Conservation (phyloP, 2,797 vertebrate species). For the Salarias fasciatus region DNA sequence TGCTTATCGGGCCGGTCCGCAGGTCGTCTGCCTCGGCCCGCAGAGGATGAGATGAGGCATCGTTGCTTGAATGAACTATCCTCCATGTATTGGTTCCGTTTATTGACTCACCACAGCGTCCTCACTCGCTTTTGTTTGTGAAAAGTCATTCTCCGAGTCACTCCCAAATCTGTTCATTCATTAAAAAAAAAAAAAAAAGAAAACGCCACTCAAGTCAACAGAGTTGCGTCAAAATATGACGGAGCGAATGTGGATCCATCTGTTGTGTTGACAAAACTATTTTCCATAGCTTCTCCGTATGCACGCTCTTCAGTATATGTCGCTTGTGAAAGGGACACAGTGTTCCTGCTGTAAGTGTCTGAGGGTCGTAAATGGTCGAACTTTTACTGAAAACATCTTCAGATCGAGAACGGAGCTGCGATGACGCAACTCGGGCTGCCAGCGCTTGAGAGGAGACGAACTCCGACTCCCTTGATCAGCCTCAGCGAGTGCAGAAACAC, state of each 20-base stretch:
- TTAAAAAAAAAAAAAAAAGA: background rate
- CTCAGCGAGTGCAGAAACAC: constrained; percentile 23
- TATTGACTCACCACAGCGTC: constrained; percentile 3
- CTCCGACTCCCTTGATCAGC: constrained; percentile 44
- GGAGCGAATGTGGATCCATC: constrained; percentile 9
- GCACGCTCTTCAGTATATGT: constrained; percentile 5
- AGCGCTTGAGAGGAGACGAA: constrained; percentile 29
- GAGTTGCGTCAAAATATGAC: constrained; percentile 12
- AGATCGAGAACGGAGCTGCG: constrained; percentile 46
- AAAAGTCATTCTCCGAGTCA: constrained; percentile 1
- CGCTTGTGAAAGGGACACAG: constrained; percentile 20
- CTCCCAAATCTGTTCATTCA: background rate
- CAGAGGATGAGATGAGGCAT: constrained; percentile 31
- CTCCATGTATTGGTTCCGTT: constrained; percentile 16
- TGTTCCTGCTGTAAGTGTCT: constrained; percentile 32
- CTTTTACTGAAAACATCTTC: constrained; percentile 52
- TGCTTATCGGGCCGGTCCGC: constrained; percentile 52
- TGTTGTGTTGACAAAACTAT: background rate
- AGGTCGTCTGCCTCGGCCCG: constrained; percentile 49
- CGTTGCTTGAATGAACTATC: constrained; percentile 8
- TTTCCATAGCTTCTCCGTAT: background rate
- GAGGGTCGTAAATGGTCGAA: constrained; percentile 48
- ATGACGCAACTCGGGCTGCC: constrained; percentile 39
- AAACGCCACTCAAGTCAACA: background rate
- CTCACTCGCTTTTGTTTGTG: background rate